These are phyloP conservation scores for Telenomus remus DNA, from an alignment of 1,140 invertebrate species.

Conservation along the genomic window DNA sequence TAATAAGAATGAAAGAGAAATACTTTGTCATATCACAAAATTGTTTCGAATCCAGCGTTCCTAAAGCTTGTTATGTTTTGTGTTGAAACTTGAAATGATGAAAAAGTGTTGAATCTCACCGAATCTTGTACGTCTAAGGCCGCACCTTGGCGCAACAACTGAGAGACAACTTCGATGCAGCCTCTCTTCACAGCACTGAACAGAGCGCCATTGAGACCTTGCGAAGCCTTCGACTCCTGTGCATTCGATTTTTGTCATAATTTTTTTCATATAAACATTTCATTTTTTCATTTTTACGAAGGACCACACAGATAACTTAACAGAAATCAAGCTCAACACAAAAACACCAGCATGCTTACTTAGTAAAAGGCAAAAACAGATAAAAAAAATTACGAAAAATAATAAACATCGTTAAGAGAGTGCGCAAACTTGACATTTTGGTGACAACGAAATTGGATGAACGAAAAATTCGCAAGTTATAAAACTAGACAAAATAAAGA, in stretches of 20 bases:
- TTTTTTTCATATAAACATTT: too few species aligned
- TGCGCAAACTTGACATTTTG: neutral
- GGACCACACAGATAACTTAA: conserved; percentile 37
- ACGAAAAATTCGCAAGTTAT: conserved; percentile 16
- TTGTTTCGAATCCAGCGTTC: neutral
- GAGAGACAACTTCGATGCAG: conserved; percentile 71
- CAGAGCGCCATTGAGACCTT: conserved; percentile 71
- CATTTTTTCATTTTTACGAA: too few species aligned
- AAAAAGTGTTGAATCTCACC: conserved; percentile 69
- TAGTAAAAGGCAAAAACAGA: too few species aligned
- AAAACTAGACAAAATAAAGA: conserved; percentile 29
- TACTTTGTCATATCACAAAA: conserved; percentile 23
- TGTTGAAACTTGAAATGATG: neutral
- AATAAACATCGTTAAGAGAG: neutral
- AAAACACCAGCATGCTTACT: conserved; percentile 43
- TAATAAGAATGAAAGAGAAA: neutral
- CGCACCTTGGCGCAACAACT: conserved; percentile 81
- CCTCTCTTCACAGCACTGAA: conserved; percentile 73
- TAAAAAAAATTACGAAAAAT: neutral
- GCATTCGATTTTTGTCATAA: conserved; percentile 49
- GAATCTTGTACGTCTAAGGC: conserved; percentile 82
- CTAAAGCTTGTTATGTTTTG: neutral
- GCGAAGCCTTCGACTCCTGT: conserved; percentile 72
- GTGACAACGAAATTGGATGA: neutral
- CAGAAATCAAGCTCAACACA: conserved; percentile 43